Percentiles rank a stretch among this genome's conserved stretches.
phyloP scores from a whole-genome alignment of 2,797 vertebrate species.

The Orestias chungarensis region DNA sequence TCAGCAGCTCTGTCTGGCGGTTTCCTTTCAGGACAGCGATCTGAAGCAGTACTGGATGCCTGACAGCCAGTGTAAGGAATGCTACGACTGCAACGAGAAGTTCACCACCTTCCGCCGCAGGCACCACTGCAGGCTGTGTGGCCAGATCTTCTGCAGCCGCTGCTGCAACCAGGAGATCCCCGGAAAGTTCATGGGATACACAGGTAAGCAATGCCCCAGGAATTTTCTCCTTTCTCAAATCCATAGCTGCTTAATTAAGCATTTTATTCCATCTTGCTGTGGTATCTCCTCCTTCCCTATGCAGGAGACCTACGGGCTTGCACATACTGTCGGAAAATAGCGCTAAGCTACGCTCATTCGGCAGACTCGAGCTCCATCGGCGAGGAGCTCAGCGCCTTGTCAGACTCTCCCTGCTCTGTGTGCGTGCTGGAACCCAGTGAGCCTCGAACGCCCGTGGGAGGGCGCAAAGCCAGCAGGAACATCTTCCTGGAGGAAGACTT shows the following conservation, averaged over 20 bases:
- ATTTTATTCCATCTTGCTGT: background rate
- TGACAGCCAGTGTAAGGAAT: constrained; percentile 98
- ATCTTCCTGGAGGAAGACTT: constrained; percentile 97
- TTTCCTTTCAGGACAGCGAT: constrained; percentile 88
- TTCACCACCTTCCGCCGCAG: constrained; percentile 97
- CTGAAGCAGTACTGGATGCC: constrained; percentile 99
- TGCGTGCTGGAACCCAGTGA: constrained; percentile 90
- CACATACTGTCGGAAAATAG: constrained; percentile 96
- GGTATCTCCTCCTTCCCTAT: background rate
- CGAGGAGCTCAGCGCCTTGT: constrained; percentile 91
- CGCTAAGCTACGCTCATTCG: constrained; percentile 94
- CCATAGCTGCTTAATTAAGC: background rate
- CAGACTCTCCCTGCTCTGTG: constrained; percentile 88
- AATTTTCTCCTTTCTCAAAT: background rate
- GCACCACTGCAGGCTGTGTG: constrained; percentile 96
- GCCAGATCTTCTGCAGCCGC: constrained; percentile 98
- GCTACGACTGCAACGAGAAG: constrained; percentile 98
- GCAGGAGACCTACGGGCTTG: constrained; percentile 95
- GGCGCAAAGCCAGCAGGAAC: constrained; percentile 94
- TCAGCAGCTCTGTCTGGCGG: background rate
- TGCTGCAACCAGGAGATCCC: constrained; percentile 99
- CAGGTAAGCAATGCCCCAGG: constrained; percentile 80
- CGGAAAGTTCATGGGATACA: constrained; percentile 99
- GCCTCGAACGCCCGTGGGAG: constrained; percentile 92
- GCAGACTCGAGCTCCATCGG: constrained; percentile 93